Conservation (phyloP, 1,140 invertebrate genomes). For the Bathynomus jamesi region DNA sequence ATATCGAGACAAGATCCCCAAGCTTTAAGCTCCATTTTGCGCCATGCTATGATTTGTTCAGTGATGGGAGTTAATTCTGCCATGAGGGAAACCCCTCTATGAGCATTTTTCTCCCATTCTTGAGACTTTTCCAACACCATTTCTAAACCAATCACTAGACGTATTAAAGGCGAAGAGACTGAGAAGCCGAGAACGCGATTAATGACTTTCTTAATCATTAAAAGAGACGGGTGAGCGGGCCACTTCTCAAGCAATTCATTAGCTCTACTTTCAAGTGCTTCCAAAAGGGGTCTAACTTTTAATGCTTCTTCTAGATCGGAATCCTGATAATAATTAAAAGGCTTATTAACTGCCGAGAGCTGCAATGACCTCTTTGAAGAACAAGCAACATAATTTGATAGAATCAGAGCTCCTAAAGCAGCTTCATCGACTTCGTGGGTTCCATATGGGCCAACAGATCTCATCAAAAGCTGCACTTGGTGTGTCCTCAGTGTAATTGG, state of each 20-base stretch:
- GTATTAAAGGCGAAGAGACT: constrained; percentile 69
- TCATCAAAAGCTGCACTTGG: constrained; percentile 16
- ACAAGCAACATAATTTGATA: constrained; percentile 25
- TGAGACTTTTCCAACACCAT: constrained; percentile 64
- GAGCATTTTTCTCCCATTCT: constrained; percentile 40
- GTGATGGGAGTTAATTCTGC: constrained; percentile 61
- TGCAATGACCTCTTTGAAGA: constrained; percentile 10
- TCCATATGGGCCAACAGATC: constrained; percentile 20
- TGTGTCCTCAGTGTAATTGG: constrained; percentile 8
- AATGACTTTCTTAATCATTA: constrained; percentile 59
- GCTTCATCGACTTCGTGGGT: constrained; percentile 16
- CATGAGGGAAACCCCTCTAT: constrained; percentile 65
- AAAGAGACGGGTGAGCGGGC: constrained; percentile 81
- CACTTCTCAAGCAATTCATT: constrained; percentile 66
- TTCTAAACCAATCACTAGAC: constrained; percentile 85
- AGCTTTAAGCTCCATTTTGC: constrained; percentile 76
- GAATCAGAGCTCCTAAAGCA: constrained; percentile 23
- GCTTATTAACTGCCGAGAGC: constrained; percentile 38
- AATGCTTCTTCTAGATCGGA: constrained; percentile 68
- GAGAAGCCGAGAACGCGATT: constrained; percentile 68
- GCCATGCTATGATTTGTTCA: constrained; percentile 78
- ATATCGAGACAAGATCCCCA: constrained; percentile 70
- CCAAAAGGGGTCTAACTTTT: constrained; percentile 59
- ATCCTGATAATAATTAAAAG: constrained; percentile 78
- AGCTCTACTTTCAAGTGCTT: constrained; percentile 54